phyloP scores from a whole-genome alignment of 2,888 invertebrate species.

The Julus scanicus region DNA sequence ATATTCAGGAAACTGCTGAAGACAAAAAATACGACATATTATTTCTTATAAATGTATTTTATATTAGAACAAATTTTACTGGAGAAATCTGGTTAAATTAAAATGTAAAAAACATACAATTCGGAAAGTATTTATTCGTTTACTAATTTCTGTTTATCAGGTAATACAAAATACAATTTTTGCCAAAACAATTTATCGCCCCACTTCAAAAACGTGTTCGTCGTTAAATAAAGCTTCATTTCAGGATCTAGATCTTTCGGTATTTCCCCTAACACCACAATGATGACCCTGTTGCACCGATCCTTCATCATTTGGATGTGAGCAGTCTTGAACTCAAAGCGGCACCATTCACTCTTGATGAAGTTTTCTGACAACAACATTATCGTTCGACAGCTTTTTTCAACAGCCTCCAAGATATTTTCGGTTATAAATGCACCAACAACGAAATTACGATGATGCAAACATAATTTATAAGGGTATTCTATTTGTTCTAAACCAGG shows the following conservation, averaged over 20 bases:
- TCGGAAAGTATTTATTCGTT: not conserved
- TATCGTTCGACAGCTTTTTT: constrained; percentile 61
- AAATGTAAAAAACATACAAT: not conserved
- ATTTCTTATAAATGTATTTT: too few species aligned
- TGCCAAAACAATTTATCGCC: constrained; percentile 62
- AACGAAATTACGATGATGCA: constrained; percentile 63
- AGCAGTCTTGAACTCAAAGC: constrained; percentile 61
- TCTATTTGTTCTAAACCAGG: constrained; percentile 60
- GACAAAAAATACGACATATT: too few species aligned
- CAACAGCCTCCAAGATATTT: constrained; percentile 62
- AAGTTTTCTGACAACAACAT: constrained; percentile 61
- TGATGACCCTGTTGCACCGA: constrained; percentile 61
- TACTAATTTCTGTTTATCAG: constrained; percentile 51
- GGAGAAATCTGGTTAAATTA: not conserved
- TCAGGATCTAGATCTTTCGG: constrained; percentile 61
- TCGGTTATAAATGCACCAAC: constrained; percentile 61
- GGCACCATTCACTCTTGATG: constrained; percentile 62
- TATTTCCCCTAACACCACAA: constrained; percentile 62
- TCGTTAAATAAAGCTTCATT: constrained; percentile 61
- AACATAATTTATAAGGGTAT: constrained; percentile 59
- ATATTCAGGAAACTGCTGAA: too few species aligned
- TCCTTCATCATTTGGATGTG: constrained; percentile 62
- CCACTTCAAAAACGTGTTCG: constrained; percentile 61
- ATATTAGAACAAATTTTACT: too few species aligned
- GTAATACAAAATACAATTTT: constrained; percentile 61